phyloP scores from a whole-genome alignment of 2,888 invertebrate genomes.

The Carabus problematicus region DNA sequence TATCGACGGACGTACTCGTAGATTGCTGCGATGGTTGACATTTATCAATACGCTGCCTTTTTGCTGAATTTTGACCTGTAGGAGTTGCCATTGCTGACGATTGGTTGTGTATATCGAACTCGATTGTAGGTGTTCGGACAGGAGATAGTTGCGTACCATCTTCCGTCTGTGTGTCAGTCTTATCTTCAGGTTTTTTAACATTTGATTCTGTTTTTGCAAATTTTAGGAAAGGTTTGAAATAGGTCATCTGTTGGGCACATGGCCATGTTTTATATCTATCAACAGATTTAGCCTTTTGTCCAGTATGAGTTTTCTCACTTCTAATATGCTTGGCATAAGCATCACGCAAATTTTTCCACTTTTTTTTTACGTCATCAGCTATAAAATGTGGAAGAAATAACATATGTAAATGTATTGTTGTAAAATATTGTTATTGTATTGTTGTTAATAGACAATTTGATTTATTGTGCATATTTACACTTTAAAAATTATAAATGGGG shows the following conservation, averaged over 20 bases:
- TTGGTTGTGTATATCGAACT: neutral
- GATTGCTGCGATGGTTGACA: neutral
- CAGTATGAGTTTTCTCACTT: slow-evolving; percentile 19
- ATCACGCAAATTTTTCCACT: slow-evolving; percentile 30
- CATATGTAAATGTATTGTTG: neutral
- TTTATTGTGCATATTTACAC: neutral
- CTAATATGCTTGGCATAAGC: slow-evolving; percentile 19
- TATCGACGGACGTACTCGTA: slow-evolving; percentile 13
- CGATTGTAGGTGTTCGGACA: neutral
- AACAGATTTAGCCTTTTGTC: slow-evolving; percentile 28
- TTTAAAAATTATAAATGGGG: too few relatives aligned
- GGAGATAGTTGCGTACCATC: neutral
- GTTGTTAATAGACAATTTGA: neutral
- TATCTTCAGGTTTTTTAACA: slow-evolving; percentile 2
- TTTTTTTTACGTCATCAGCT: slow-evolving; percentile 4
- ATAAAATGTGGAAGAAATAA: neutral
- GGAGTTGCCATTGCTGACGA: neutral
- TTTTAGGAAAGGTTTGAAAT: slow-evolving; percentile 35
- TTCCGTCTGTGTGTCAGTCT: neutral
- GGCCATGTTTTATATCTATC: slow-evolving; percentile 33
- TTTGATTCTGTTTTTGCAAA: slow-evolving; percentile 42
- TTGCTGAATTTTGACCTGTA: neutral
- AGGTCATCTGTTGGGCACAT: slow-evolving; percentile 37
- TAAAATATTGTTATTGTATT: neutral
- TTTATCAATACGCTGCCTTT: slow-evolving; percentile 4